Conservation (phyloP, 1,140 invertebrate genomes). For the Heliconius eleuchia region DNA sequence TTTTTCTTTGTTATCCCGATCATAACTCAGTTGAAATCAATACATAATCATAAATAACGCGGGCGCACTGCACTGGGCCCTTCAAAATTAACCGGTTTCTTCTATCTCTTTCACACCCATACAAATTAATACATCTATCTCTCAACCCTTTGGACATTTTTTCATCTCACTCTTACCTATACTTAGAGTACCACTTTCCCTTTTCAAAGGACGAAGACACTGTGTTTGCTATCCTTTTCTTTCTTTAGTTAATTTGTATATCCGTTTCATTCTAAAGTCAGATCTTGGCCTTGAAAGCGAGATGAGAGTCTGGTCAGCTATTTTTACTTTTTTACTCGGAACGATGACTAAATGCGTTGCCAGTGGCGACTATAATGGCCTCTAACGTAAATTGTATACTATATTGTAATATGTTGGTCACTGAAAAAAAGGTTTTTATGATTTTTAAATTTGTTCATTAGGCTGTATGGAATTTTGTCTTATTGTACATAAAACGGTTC, state of each 20-base stretch:
- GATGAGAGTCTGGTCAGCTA: slow-evolving; percentile 73
- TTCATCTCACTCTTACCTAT: slow-evolving; percentile 78
- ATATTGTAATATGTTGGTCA: not conserved
- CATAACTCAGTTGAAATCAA: slow-evolving; percentile 59
- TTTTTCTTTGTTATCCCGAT: slow-evolving; percentile 45
- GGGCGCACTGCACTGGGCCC: slow-evolving; percentile 71
- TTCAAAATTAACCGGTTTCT: slow-evolving; percentile 79
- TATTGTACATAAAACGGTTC: not conserved
- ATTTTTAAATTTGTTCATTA: not conserved
- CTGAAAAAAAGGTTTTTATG: slow-evolving; percentile 8
- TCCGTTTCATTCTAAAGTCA: slow-evolving; percentile 58
- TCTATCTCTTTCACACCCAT: slow-evolving; percentile 48
- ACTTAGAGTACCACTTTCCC: slow-evolving; percentile 76
- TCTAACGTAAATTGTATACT: slow-evolving; percentile 3
- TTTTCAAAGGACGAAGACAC: slow-evolving; percentile 81
- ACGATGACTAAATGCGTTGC: slow-evolving; percentile 75
- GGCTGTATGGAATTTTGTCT: not conserved
- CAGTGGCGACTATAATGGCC: slow-evolving; percentile 50
- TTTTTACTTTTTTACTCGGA: slow-evolving; percentile 79
- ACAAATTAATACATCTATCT: slow-evolving; percentile 41
- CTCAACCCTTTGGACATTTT: slow-evolving; percentile 73
- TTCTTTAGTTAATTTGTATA: slow-evolving; percentile 26
- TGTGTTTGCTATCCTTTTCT: slow-evolving; percentile 45
- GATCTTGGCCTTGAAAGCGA: slow-evolving; percentile 78
- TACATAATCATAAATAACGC: slow-evolving; percentile 65